phyloP scores from a whole-genome alignment of 1,140 invertebrate genomes.

The Drosophila lacteicornis region DNA sequence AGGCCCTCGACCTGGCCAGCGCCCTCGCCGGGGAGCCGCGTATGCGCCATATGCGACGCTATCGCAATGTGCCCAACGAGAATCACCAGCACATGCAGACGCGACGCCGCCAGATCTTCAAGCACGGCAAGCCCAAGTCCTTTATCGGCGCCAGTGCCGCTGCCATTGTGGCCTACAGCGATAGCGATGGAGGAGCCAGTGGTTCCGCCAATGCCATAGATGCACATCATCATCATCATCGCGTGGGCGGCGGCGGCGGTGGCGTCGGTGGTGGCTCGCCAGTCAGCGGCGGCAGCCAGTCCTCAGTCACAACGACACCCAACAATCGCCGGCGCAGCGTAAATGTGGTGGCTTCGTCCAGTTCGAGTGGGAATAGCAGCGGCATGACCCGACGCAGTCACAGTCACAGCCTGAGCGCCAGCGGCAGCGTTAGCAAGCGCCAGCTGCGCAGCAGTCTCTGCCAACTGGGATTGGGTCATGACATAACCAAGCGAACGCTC shows the following conservation, averaged over 20 bases:
- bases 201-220: background rate
- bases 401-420: slow-evolving; percentile 52
- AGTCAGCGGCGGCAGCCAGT: slow-evolving; percentile 10
- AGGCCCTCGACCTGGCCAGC: slow-evolving; percentile 16
- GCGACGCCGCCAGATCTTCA: slow-evolving; percentile 63
- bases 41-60: slow-evolving; percentile 62
- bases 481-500: slow-evolving; percentile 72
- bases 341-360: slow-evolving; percentile 26
- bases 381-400: slow-evolving; percentile 68
- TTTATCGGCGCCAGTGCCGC: slow-evolving; percentile 44
- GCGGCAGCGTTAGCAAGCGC: slow-evolving; percentile 58
- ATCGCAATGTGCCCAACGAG: slow-evolving; percentile 79
- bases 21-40: slow-evolving; percentile 1
- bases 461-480: slow-evolving; percentile 34
- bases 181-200: slow-evolving; percentile 4
- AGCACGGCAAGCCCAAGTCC: slow-evolving; percentile 53
- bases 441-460: slow-evolving; percentile 74
- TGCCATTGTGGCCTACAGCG: slow-evolving; percentile 53
- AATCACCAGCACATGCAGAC: slow-evolving; percentile 76
- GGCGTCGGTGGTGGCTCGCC: background rate
- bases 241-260: background rate
- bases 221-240: background rate
- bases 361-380: background rate
- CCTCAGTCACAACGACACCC: background rate
- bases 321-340: slow-evolving; percentile 21